Conservation (phyloP, 2,797 vertebrate species). For the Sylvia borin region DNA sequence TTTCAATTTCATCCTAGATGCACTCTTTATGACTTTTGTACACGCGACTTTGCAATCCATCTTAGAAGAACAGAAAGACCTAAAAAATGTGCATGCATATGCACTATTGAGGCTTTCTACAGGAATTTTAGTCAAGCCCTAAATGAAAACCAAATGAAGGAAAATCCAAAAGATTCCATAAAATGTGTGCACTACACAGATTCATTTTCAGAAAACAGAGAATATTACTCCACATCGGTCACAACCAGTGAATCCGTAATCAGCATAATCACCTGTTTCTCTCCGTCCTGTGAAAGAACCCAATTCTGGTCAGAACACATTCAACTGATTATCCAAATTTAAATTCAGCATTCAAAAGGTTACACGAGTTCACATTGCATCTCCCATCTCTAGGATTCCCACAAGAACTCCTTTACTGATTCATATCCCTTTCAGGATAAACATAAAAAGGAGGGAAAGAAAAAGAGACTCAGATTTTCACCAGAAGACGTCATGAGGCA, state of each 20-base stretch:
- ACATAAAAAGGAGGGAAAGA: neutral
- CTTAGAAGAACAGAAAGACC: neutral
- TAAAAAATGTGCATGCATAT: slow-evolving; percentile 1
- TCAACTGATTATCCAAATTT: neutral
- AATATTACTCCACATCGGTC: neutral
- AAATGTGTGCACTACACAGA: neutral
- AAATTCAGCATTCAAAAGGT: neutral
- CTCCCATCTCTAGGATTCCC: neutral
- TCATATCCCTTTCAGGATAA: neutral
- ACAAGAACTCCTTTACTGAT: neutral
- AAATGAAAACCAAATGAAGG: slow-evolving; percentile 76
- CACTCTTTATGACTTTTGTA: neutral
- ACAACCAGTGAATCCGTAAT: neutral
- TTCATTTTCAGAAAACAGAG: neutral
- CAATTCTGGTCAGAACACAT: neutral
- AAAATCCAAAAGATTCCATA: slow-evolving; percentile 68
- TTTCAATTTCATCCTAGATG: neutral
- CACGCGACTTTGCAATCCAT: neutral
- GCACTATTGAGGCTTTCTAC: slow-evolving; percentile 6
- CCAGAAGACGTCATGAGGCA: rapidly evolving
- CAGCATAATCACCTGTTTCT: neutral
- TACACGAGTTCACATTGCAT: neutral
- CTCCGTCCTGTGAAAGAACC: neutral
- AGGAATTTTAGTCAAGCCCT: slow-evolving; percentile 28
- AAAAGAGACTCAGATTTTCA: neutral